These are phyloP conservation scores for Chymomyza fuscimana DNA, from an alignment of 2,888 invertebrate species.

Conservation along the genomic window DNA sequence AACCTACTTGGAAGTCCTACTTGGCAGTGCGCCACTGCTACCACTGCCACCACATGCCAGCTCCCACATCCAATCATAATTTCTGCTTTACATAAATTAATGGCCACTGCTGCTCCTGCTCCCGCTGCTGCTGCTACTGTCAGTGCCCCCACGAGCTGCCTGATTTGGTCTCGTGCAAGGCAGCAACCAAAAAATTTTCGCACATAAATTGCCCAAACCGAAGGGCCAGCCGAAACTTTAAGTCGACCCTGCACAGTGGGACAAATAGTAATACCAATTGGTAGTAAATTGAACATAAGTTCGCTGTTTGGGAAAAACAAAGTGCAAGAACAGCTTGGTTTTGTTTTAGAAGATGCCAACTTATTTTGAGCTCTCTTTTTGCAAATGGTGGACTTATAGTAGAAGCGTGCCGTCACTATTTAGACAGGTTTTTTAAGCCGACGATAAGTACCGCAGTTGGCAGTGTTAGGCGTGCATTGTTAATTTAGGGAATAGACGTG, in stretches of 20 bases:
- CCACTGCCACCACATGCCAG: constrained; percentile 26
- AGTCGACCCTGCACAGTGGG: constrained; percentile 32
- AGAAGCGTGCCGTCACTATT: too few species aligned
- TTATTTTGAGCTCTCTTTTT: too few species aligned
- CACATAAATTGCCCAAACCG: constrained; percentile 63
- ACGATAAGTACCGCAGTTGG: too few species aligned
- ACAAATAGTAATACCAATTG: background rate
- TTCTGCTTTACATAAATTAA: constrained; percentile 77
- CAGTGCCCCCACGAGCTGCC: constrained; percentile 38
- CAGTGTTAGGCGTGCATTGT: too few species aligned
- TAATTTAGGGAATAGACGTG: too few species aligned
- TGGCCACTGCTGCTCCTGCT: constrained; percentile 57
- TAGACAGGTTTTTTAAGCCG: too few species aligned
- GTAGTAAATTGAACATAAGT: too few species aligned
- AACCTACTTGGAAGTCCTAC: constrained; percentile 62
- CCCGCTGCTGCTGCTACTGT: constrained; percentile 32
- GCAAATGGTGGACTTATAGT: too few species aligned
- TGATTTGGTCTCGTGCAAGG: constrained; percentile 51
- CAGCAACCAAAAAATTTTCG: constrained; percentile 47
- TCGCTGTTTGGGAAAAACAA: too few species aligned
- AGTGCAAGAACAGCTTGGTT: too few species aligned
- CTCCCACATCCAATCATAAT: constrained; percentile 66
- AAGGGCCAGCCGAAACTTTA: constrained; percentile 34
- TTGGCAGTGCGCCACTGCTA: constrained; percentile 42
- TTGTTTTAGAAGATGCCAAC: too few species aligned